Evolutionary conservation across 2,888 invertebrate species (phyloP).

Genomic region (Drosophila heteroneura): DNA sequence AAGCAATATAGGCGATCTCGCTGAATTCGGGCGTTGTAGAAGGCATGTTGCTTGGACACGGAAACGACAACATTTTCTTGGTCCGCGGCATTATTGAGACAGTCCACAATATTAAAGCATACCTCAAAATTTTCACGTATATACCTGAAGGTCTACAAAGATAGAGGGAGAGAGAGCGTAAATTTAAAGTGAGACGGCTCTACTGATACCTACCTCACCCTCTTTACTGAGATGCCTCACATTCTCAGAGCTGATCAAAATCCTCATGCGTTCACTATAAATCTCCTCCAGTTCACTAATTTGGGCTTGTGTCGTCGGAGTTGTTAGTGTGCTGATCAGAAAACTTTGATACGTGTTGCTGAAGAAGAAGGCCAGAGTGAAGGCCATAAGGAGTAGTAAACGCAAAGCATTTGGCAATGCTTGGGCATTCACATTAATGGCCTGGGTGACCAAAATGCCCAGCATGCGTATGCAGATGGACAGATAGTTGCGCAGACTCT

Average conservation of each 20-base stretch:
- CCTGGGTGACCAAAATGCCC: constrained; percentile 74
- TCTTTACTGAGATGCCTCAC: constrained; percentile 81
- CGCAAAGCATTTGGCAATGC: constrained; percentile 56
- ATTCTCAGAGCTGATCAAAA: constrained; percentile 82
- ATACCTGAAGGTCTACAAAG: constrained; percentile 76
- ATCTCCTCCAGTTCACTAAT: constrained; percentile 77
- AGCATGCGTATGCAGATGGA: constrained; percentile 57
- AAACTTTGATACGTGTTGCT: constrained; percentile 83
- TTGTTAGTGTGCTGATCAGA: constrained; percentile 83
- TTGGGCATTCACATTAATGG: constrained; percentile 42
- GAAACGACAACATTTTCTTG: constrained; percentile 79
- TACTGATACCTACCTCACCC: constrained; percentile 71
- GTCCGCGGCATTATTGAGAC: constrained; percentile 73
- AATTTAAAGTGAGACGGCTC: no score
- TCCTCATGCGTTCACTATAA: constrained; percentile 72
- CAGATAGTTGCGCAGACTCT: constrained; percentile 47
- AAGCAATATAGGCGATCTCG: constrained; percentile 83
- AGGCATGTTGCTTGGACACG: constrained; percentile 82
- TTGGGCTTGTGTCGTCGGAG: constrained; percentile 82
- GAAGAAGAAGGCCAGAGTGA: constrained; percentile 75
- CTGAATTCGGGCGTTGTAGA: constrained; percentile 82
- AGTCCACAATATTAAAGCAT: constrained; percentile 83
- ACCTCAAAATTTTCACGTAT: constrained; percentile 82
- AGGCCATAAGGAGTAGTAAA: constrained; percentile 64
- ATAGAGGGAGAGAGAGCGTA: background rate